Evolutionary conservation across 1,140 invertebrate genomes (phyloP).

Genomic region (Palaemon carinicauda): DNA sequence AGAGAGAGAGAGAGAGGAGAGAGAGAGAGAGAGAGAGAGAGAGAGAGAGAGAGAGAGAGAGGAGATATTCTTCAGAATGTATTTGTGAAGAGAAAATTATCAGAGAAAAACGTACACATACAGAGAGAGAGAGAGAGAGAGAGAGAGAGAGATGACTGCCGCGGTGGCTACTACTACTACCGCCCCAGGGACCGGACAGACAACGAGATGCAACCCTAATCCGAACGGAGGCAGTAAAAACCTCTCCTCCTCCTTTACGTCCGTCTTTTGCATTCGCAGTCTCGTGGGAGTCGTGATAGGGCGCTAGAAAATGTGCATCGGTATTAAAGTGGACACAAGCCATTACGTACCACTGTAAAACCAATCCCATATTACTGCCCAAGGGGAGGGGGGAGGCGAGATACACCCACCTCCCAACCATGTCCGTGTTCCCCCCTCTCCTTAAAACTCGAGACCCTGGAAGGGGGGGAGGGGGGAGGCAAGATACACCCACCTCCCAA

Average conservation of each 20-base stretch:
- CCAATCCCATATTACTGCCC: conserved; percentile 54
- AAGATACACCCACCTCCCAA: background rate
- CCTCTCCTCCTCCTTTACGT: conserved; percentile 33
- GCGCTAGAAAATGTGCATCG: conserved; percentile 55
- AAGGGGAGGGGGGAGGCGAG: background rate
- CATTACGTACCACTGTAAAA: conserved; percentile 50
- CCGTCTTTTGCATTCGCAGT: conserved; percentile 41
- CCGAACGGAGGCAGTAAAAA: conserved; percentile 36
- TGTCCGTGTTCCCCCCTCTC: background rate
- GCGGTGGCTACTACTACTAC: too few species aligned
- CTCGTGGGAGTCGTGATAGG: conserved; percentile 35
- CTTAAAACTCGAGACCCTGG: background rate
- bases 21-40: too few species aligned
- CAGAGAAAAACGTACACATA: too few species aligned
- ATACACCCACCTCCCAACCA: background rate
- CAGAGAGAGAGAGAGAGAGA: background rate
- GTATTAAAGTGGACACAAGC: conserved; percentile 55
- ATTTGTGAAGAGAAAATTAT: too few species aligned
- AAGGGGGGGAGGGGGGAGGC: background rate
- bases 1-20: too few species aligned
- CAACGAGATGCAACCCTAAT: conserved; percentile 39
- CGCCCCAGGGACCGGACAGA: background rate
- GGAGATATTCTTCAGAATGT: too few species aligned
- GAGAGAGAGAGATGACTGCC: background rate
- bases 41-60: too few species aligned